Evolutionary conservation across 2,888 invertebrate species (phyloP).

Genomic region (Pseudococcus viburni): DNA sequence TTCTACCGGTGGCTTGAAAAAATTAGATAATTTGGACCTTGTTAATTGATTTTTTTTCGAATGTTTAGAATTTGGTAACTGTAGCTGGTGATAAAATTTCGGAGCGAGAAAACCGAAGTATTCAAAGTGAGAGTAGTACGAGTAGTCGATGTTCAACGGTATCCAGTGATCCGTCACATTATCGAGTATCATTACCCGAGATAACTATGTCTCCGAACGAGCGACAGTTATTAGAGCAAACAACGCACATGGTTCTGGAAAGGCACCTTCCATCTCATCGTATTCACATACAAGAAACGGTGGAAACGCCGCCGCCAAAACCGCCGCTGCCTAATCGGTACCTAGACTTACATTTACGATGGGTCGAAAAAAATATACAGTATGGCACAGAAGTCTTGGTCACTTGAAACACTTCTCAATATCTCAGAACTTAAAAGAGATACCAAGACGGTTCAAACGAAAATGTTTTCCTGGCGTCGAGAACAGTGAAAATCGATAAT

Average conservation of each 20-base stretch:
- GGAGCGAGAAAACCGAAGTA: conserved; percentile 65
- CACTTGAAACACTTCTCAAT: no score
- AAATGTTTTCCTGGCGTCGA: no score
- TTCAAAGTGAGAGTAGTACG: conserved; percentile 58
- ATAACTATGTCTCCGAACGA: conserved; percentile 88
- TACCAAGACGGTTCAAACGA: no score
- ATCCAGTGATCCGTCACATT: conserved; percentile 67
- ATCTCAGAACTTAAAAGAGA: no score
- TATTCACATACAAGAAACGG: conserved; percentile 82
- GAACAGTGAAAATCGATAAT: no score
- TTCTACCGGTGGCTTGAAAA: no score
- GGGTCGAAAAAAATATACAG: no score
- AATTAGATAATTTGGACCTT: background rate
- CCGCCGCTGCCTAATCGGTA: conserved; percentile 88
- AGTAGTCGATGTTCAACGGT: conserved; percentile 65
- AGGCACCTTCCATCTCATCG: conserved; percentile 74
- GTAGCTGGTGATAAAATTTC: conserved; percentile 86
- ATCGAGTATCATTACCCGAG: conserved; percentile 78
- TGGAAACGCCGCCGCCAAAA: conserved; percentile 84
- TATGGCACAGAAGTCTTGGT: no score
- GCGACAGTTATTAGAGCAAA: conserved; percentile 78
- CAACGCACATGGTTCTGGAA: conserved; percentile 71
- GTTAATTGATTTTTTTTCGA: background rate
- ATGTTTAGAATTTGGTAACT: conserved; percentile 78
- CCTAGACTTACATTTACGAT: conserved; percentile 64